Conservation (phyloP, 2,888 invertebrate species). For the Pelosia muscerda region DNA sequence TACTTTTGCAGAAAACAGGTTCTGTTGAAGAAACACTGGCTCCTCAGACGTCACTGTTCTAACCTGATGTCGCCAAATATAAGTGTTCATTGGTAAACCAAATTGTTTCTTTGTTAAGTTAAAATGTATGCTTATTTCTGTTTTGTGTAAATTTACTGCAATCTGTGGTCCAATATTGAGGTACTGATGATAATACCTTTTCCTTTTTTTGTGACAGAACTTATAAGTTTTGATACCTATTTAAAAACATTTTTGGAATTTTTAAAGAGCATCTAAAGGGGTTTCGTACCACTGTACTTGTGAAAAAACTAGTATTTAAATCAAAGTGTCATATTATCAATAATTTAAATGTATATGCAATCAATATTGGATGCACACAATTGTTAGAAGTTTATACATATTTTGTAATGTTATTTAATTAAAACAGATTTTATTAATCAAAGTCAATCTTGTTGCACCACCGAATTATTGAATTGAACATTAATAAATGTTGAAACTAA, state of each 20-base stretch:
- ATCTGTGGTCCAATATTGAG: conserved; percentile 20
- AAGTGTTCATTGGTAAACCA: conserved; percentile 65
- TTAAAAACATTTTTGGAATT: too few relatives aligned
- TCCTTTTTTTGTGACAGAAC: neutral
- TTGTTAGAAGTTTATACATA: conserved; percentile 4
- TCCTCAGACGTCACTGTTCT: conserved; percentile 32
- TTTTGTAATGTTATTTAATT: conserved; percentile 48
- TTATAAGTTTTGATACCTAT: neutral
- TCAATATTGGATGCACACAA: conserved; percentile 1
- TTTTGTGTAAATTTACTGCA: conserved; percentile 35
- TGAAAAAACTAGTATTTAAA: too few relatives aligned
- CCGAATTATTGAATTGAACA: conserved; percentile 41
- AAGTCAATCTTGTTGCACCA: conserved; percentile 41
- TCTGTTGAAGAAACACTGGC: neutral
- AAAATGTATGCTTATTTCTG: conserved; percentile 37
- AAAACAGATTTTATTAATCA: conserved; percentile 48
- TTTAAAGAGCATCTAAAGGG: neutral
- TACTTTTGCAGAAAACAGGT: neutral
- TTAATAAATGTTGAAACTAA: conserved; percentile 3
- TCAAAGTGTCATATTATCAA: too few relatives aligned
- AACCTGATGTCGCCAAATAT: conserved; percentile 62
- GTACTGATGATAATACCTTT: neutral
- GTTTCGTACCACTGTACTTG: neutral
- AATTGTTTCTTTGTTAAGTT: conserved; percentile 52
- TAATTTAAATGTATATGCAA: neutral